Base-by-base conservation (phyloP, 1,140 invertebrate genomes). In the Sarcophaga peregrina region DNA sequence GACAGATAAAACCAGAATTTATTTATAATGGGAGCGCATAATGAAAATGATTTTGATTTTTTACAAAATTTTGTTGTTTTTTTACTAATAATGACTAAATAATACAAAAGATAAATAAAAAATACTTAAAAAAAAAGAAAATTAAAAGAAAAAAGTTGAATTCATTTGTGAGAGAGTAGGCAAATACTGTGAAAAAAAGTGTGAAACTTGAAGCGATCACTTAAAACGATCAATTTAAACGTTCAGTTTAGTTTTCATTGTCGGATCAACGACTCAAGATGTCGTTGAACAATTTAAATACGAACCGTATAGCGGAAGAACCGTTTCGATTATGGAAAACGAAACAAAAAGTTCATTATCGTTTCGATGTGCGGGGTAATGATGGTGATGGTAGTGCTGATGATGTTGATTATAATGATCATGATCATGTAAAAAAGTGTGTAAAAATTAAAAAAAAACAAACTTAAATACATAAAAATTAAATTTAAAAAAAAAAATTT, bases 341-440 rank as follows among this genome's bases (percentile, higher is more conserved):
- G 82, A 89, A 89, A 81, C 88, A 89, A 54, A 87, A 88, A n/a
- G 88, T 89, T 58, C 88, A 87, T 54, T 89, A 89, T 58, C 82
- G 85, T 45, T 86, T 87, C 82, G 88, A 88, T 83, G 85, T 88
- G 20, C 62, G 82, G 68, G 82, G 82, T 15, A 11, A 83, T 78
- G 75, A 8, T 47, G 72, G 37, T 15, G 10, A n/a, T 10, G 54
- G 11, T 58, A 58, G 25, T 37, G 25, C 25, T 2, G 25, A 37
- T 4, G 25, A 37, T 37, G 25, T 2, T 4, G 13, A 62, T 62
- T 62, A 62, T 4, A 62, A 37, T 2, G 25, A 37, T 37, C 25
- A 37, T 37, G 25, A 37, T 7, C 20, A 72, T n/a, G 52, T 52
- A 68, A 78, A 47, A 81, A 83, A 83, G 73, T 83, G 73, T 83